These are phyloP conservation scores for Diachasmimorpha longicaudata DNA, from an alignment of 1,140 invertebrate genomes.

Conservation along the genomic window DNA sequence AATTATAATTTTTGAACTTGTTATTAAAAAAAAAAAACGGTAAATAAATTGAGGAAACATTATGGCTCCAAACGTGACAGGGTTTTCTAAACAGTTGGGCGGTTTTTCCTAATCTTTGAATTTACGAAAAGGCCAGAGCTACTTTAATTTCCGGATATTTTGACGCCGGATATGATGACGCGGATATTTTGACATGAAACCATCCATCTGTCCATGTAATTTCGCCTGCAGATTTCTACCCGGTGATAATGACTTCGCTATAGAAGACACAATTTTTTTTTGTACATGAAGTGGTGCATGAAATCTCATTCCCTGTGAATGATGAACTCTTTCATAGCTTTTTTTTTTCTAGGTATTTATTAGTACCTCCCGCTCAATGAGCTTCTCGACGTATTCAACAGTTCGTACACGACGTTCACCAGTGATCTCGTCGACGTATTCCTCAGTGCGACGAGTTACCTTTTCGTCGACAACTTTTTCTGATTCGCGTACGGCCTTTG, in stretches of 20 bases:
- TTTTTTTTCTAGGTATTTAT: conserved; percentile 8
- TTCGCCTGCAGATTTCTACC: too few species aligned
- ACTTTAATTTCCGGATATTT: too few species aligned
- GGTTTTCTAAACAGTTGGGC: too few species aligned
- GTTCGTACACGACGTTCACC: conserved; percentile 86
- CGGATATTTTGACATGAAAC: not conserved
- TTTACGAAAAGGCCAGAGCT: too few species aligned
- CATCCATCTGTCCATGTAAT: too few species aligned
- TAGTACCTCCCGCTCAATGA: conserved; percentile 92
- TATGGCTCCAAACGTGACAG: too few species aligned
- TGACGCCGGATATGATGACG: too few species aligned
- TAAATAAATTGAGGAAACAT: too few species aligned
- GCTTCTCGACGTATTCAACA: conserved; percentile 91
- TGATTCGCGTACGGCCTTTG: conserved; percentile 80
- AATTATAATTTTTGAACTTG: too few species aligned
- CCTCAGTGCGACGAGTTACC: conserved; percentile 84
- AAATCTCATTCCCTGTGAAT: not conserved
- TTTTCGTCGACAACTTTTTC: conserved; percentile 89
- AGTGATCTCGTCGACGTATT: conserved; percentile 83
- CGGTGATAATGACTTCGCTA: too few species aligned
- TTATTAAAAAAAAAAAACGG: too few species aligned
- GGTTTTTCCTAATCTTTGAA: too few species aligned
- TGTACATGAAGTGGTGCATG: not conserved
- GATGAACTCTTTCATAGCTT: not conserved
- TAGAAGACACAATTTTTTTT: not conserved